Evolutionary conservation across 2,113 vertebrate genomes (phyloP), one percentile per base, ranked within the genome.

Genomic region (Tachuris rubrigastra): DNA sequence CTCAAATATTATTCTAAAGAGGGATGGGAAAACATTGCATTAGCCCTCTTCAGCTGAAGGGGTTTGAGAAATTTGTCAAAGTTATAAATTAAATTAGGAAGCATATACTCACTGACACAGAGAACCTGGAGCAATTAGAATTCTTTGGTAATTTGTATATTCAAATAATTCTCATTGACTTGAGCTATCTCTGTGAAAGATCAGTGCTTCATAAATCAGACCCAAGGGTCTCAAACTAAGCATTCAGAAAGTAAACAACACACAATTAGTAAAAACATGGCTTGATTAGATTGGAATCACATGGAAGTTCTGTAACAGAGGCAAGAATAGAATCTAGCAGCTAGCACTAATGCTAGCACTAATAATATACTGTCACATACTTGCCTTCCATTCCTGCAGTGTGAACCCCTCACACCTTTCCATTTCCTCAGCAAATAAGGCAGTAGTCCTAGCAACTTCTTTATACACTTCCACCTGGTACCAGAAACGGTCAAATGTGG

Each of bases 161-260:
- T 93, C 42, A 91, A 83, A 93, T 77, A 74, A 18, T 83, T 67
- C 87, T 82, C 47, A 67, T 50, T 86, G 55, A 86, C 67, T 88
- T 71, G 37, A 79, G 46, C 37, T 79, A 62, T 39, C 74, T 91
- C 75, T 24, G 33, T 33, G 58, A 80, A 72, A 80, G 35, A 91
- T 68, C 67, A 53, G 52, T 30, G 27, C 66, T 76, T 83, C 87
- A 77, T 58, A 96, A 95, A 96, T 96, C 74, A 94, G 53, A 94
- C 91, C 81, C 80, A 93, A 82, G 90, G 63, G 85, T 93, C 67
- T 94, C 72, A 92, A 37, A 77, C 68, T 56, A 47, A 90, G 75
- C 55, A 72, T 74, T 80, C 83, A 77, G 85, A 96, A 90, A 90
- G 79, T 33, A 94, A 95, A 89, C 58, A 85, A 52, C 52, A 74